Evolutionary conservation across 2,113 vertebrate genomes (phyloP).

Genomic region (Nibea coibor): DNA sequence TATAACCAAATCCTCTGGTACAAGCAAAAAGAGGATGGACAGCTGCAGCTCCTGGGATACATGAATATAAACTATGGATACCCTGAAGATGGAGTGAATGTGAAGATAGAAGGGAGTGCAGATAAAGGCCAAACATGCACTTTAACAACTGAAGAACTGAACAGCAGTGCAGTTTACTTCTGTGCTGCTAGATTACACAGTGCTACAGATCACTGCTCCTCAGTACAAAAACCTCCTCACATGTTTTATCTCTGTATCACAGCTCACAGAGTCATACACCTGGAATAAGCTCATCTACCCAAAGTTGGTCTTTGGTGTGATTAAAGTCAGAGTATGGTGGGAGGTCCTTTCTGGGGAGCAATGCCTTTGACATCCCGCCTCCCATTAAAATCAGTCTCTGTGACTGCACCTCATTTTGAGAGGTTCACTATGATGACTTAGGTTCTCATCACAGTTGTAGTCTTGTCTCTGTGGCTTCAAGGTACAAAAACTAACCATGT

Average conservation of each 20-base stretch:
- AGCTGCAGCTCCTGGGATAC: constrained; percentile 59
- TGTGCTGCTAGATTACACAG: constrained; percentile 62
- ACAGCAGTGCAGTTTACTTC: constrained; percentile 62
- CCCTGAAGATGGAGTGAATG: constrained; percentile 9
- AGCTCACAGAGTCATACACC: too few relatives aligned
- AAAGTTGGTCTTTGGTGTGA: background rate
- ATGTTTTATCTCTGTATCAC: too few relatives aligned
- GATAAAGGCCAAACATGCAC: background rate
- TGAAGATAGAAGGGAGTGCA: constrained; percentile 27
- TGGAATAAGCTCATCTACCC: too few relatives aligned
- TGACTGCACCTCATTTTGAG: background rate
- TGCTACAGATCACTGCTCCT: background rate
- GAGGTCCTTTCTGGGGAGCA: constrained; percentile 27
- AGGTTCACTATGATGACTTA: background rate
- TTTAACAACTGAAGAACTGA: background rate
- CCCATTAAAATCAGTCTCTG: background rate
- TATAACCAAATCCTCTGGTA: constrained; percentile 73
- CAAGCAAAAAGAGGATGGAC: constrained; percentile 40
- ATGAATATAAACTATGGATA: too few relatives aligned
- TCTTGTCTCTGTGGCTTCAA: constrained; percentile 35
- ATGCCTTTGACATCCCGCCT: background rate
- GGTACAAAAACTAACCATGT: constrained; percentile 27
- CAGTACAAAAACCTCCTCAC: constrained; percentile 47
- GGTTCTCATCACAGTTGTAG: background rate
- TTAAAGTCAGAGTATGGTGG: background rate